Evolutionary conservation across 2,797 vertebrate genomes (phyloP).

Genomic region (Eidolon dupreanum): DNA sequence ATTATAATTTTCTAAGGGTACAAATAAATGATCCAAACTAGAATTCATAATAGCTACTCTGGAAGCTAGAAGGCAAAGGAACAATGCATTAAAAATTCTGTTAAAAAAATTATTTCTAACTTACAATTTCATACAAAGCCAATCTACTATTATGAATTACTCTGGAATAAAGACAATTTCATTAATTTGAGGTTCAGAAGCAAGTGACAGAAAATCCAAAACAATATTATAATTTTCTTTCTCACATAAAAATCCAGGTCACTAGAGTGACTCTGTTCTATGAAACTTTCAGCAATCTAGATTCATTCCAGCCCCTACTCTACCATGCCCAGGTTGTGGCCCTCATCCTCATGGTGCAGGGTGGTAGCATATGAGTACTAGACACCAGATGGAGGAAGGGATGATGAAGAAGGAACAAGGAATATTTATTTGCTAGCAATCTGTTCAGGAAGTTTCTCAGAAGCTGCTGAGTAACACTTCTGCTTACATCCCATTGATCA

Average conservation of each 20-base stretch:
- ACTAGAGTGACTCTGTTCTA: neutral
- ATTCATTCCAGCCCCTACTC: neutral
- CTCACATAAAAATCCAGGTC: conserved; percentile 4
- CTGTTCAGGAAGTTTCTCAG: conserved; percentile 3
- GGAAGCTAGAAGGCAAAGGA: neutral
- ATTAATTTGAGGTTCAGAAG: conserved; percentile 1
- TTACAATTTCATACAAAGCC: neutral
- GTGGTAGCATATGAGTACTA: neutral
- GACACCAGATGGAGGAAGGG: neutral
- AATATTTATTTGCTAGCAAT: neutral
- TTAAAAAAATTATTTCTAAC: conserved; percentile 11
- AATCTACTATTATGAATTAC: conserved; percentile 29
- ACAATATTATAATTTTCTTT: conserved; percentile 44
- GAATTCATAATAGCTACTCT: neutral
- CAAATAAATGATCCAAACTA: neutral
- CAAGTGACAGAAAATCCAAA: conserved; percentile 40
- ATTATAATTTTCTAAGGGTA: neutral
- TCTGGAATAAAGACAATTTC: conserved; percentile 10
- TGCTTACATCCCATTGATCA: neutral
- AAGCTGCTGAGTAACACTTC: neutral
- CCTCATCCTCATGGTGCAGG: neutral
- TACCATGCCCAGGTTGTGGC: neutral
- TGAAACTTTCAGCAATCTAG: neutral
- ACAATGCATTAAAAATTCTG: neutral
- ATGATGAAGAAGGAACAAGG: neutral